phyloP scores from a whole-genome alignment of 2,888 invertebrate genomes.

The Drosophila koepferae region DNA sequence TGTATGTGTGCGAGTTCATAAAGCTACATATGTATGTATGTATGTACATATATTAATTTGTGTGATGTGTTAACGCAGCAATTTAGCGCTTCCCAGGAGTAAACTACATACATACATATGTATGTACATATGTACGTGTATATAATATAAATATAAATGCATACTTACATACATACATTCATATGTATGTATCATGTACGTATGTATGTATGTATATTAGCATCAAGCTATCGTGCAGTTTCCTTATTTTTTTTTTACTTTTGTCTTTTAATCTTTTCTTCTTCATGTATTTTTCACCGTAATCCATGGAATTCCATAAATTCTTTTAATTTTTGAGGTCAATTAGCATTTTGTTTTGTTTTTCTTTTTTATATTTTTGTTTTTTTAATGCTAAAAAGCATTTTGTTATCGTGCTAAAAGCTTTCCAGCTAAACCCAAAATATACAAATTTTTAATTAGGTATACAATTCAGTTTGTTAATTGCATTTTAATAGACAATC shows the following conservation, averaged over 20 bases:
- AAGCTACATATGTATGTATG: not conserved
- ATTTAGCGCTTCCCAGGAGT: not conserved
- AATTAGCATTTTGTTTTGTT: conserved; percentile 29
- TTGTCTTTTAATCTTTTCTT: conserved; percentile 49
- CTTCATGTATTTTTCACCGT: conserved; percentile 15
- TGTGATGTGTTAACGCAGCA: conserved; percentile 2
- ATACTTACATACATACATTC: not conserved
- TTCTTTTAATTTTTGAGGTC: conserved; percentile 12
- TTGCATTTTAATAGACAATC: conserved; percentile 5
- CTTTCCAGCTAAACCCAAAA: not conserved
- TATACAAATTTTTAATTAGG: not conserved
- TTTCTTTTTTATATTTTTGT: conserved; percentile 19
- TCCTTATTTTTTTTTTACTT: conserved; percentile 10
- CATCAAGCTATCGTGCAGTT: conserved; percentile 11
- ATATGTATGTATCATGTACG: not conserved
- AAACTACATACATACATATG: not conserved
- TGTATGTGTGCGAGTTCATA: not conserved
- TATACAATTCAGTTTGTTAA: not conserved
- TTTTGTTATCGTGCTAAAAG: conserved; percentile 11
- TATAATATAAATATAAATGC: not conserved
- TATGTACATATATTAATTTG: not conserved
- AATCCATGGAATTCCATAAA: conserved; percentile 32
- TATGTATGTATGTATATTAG: not conserved
- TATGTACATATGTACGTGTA: not conserved
- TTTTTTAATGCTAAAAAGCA: not conserved